Conservation (phyloP, 2,113 vertebrate species). For the Cyanoramphus novaezelandiae region DNA sequence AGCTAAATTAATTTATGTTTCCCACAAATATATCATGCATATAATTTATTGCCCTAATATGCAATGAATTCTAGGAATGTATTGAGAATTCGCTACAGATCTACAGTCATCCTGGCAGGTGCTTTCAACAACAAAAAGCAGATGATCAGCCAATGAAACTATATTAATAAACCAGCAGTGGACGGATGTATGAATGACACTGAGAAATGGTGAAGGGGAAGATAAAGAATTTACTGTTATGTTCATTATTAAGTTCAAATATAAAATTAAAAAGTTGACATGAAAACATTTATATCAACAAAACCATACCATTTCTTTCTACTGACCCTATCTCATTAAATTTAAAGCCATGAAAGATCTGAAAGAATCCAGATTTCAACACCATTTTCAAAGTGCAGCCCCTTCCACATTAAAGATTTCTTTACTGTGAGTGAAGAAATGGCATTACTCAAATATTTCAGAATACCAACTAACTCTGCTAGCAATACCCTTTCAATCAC, state of each 20-base stretch:
- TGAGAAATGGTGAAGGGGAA: background rate
- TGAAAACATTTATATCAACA: background rate
- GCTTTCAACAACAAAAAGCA: background rate
- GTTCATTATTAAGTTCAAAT: background rate
- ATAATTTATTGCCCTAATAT: background rate
- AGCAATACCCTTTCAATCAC: background rate
- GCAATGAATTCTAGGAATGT: background rate
- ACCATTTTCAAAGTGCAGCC: background rate
- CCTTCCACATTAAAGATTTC: background rate
- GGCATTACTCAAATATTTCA: background rate
- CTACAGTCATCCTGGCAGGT: background rate
- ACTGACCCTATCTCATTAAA: background rate
- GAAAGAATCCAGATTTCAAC: background rate
- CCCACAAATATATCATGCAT: background rate
- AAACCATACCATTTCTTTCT: background rate
- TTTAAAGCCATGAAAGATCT: background rate
- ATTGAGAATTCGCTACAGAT: background rate
- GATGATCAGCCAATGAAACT: background rate
- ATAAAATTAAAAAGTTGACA: background rate
- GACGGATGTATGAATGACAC: background rate
- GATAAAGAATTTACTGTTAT: background rate
- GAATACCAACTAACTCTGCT: background rate
- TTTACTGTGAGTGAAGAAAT: background rate
- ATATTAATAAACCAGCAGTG: background rate
- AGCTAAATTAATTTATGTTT: background rate